A percentile compares a stretch with the other conserved stretches of the same genome.
phyloP scores from a whole-genome alignment of 2,113 vertebrate species.

The Helogale parvula region DNA sequence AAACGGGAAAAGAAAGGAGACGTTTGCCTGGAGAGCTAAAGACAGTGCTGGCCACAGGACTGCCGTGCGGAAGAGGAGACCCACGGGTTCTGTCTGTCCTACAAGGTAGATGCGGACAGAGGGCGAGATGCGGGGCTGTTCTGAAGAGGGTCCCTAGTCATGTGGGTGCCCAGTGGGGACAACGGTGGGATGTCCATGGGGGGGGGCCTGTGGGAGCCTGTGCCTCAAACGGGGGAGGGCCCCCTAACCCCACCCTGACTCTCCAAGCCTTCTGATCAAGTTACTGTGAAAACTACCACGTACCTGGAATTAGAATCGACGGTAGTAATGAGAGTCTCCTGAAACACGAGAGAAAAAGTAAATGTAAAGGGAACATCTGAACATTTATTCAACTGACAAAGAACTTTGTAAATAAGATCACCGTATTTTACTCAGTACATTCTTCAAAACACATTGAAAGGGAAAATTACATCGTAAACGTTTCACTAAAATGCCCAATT shows the following conservation, averaged over 20 bases:
- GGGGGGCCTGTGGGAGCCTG: accelerated
- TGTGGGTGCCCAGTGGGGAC: accelerated
- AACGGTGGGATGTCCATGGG: not conserved
- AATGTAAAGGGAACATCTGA: not conserved
- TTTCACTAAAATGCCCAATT: slow-evolving; percentile 13
- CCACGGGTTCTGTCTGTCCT: not conserved
- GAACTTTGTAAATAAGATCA: not conserved
- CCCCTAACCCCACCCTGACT: not conserved
- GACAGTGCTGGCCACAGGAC: not conserved
- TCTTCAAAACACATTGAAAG: not conserved
- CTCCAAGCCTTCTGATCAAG: not conserved
- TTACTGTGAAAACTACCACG: not conserved
- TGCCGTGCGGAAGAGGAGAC: too few species aligned
- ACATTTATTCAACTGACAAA: not conserved
- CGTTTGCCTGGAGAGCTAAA: accelerated
- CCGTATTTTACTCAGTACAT: not conserved
- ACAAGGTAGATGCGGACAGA: not conserved
- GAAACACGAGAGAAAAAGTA: slow-evolving; percentile 75
- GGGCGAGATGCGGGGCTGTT: accelerated
- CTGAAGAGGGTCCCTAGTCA: not conserved
- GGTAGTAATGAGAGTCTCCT: slow-evolving; percentile 87
- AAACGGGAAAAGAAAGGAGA: not conserved
- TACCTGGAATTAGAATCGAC: slow-evolving; percentile 85
- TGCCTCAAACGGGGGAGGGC: too few species aligned
- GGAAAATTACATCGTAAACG: not conserved